Conservation (phyloP, 2,888 invertebrate genomes). For the Leptogaster cylindrica region DNA sequence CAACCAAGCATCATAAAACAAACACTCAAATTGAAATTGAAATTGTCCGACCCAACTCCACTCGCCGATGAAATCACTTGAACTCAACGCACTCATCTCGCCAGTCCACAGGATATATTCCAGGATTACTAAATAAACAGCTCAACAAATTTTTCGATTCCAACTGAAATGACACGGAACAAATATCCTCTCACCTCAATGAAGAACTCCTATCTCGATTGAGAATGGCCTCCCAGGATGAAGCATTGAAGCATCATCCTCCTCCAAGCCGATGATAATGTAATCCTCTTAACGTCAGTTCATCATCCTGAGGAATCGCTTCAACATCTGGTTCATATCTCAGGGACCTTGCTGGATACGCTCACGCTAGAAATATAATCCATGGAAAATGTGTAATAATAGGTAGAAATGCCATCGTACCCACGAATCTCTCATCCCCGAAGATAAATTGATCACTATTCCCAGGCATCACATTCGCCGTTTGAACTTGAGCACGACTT, state of each 20-base stretch:
- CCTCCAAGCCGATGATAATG: slow-evolving; percentile 36
- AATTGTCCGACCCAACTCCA: no score
- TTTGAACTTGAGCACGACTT: not conserved
- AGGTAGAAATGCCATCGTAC: slow-evolving; percentile 29
- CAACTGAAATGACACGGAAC: slow-evolving; percentile 22
- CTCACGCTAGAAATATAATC: slow-evolving; percentile 22
- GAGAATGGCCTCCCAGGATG: not conserved
- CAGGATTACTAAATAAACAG: not conserved
- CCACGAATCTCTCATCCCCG: not conserved
- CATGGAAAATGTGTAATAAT: slow-evolving; percentile 44
- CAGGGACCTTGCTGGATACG: slow-evolving; percentile 16
- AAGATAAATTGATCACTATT: slow-evolving; percentile 40
- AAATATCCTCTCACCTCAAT: slow-evolving; percentile 10
- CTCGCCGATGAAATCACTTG: no score
- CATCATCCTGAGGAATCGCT: slow-evolving; percentile 35
- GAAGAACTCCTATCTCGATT: not conserved
- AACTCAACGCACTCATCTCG: no score
- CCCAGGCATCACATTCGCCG: not conserved
- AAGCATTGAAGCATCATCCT: slow-evolving; percentile 2
- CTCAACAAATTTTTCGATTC: no score
- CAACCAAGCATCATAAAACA: no score
- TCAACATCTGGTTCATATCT: slow-evolving; percentile 34
- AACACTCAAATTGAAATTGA: no score
- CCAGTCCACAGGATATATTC: no score
- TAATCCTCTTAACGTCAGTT: slow-evolving; percentile 45